These are phyloP conservation scores for Petrocephalus zakoni DNA, from an alignment of 2,113 vertebrate species.

Conservation along the genomic window DNA sequence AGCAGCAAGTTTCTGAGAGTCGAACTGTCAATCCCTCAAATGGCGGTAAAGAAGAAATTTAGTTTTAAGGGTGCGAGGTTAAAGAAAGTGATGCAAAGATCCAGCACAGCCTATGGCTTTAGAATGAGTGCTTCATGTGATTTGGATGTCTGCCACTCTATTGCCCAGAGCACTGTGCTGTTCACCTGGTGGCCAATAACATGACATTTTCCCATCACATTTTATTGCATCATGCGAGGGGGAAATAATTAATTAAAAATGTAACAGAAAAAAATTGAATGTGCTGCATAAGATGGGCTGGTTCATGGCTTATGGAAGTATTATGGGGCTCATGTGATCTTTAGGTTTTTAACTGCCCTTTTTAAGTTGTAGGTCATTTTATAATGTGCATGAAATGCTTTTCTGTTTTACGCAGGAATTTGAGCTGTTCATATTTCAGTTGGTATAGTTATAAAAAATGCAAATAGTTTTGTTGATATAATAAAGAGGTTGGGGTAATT, in stretches of 20 bases:
- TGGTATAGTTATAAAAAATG: not conserved
- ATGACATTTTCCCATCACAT: not conserved
- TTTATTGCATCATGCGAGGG: not conserved
- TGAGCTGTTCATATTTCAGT: not conserved
- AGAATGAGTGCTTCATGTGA: not conserved
- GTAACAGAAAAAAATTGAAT: not conserved
- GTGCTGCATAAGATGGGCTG: not conserved
- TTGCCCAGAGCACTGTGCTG: constrained; percentile 53
- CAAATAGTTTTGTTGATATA: not conserved
- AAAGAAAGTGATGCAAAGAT: not conserved
- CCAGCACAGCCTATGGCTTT: not conserved
- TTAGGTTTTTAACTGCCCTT: not conserved
- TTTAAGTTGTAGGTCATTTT: not conserved
- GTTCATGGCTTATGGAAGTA: not conserved
- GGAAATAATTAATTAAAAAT: not conserved
- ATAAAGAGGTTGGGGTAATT: not conserved
- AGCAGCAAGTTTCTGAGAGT: constrained; percentile 62
- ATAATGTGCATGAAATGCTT: not conserved
- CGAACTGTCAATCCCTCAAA: constrained; percentile 48
- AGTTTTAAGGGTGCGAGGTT: constrained; percentile 50
- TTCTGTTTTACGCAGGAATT: not conserved
- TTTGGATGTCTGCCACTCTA: constrained; percentile 45
- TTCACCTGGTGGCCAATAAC: constrained; percentile 35
- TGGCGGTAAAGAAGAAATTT: constrained; percentile 57
- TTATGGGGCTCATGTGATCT: not conserved